A percentile compares a stretch with the other conserved stretches of the same genome.
phyloP scores from a whole-genome alignment of 1,140 invertebrate species.

The Platyscapa corneri region DNA sequence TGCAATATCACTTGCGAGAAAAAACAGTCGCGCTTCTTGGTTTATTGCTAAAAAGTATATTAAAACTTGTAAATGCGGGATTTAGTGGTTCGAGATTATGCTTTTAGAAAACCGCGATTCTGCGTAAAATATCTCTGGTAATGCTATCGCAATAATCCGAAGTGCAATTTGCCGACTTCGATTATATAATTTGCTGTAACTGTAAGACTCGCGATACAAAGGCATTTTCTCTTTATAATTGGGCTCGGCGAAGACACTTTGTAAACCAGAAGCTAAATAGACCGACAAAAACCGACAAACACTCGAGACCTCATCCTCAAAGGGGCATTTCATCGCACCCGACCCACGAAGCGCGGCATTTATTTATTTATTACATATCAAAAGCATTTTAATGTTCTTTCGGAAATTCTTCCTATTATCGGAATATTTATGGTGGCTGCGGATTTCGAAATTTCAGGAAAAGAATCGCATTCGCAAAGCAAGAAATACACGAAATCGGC shows the following conservation, averaged over 20 bases:
- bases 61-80: neutral
- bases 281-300: neutral
- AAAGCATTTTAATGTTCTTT: too few species aligned
- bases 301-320: too few species aligned
- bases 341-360: too few species aligned
- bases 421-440: too few species aligned
- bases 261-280: neutral
- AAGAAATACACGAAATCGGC: too few species aligned
- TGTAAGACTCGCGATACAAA: neutral
- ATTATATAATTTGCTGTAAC: neutral
- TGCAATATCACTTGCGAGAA: neutral
- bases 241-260: neutral
- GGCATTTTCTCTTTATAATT: neutral
- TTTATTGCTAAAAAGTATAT: neutral
- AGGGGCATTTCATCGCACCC: too few species aligned
- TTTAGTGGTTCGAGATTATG: neutral
- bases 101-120: neutral
- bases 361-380: too few species aligned
- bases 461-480: too few species aligned
- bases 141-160: neutral
- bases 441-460: too few species aligned
- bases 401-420: too few species aligned
- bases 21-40: neutral
- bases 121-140: neutral
- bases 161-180: neutral